Percentiles rank a stretch among this genome's conserved stretches.
phyloP scores from a whole-genome alignment of 37 sponge, comb jelly and placozoan genomes.

The Mnemiopsis leidyi region DNA sequence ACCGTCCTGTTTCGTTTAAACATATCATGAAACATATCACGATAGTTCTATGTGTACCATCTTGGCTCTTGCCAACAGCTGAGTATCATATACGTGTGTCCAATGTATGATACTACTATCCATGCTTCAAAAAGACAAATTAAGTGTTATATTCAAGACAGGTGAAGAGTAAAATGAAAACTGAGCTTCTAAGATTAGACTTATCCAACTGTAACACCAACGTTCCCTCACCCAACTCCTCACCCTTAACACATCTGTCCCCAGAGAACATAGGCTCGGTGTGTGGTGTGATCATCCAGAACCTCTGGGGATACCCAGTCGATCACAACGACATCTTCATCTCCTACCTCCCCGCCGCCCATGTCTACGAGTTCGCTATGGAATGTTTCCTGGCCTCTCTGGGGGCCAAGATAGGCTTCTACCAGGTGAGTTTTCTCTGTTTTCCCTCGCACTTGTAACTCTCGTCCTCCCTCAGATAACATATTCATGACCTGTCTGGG shows the following conservation, averaged over 20 bases:
- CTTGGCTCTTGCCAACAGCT: too few relatives aligned
- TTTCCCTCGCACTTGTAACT: background rate
- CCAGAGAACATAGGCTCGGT: constrained; percentile 8
- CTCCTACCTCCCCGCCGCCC: constrained; percentile 95
- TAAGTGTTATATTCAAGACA: too few relatives aligned
- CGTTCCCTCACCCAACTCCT: too few relatives aligned
- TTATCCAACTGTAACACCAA: too few relatives aligned
- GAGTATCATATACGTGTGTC: too few relatives aligned
- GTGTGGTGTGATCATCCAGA: background rate
- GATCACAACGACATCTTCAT: constrained; percentile 76
- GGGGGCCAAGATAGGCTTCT: constrained; percentile 82
- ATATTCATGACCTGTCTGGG: background rate
- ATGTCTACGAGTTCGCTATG: constrained; percentile 69
- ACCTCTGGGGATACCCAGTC: constrained; percentile 29
- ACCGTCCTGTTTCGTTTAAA: too few relatives aligned
- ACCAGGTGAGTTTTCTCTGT: background rate
- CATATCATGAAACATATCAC: too few relatives aligned
- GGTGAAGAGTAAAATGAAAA: too few relatives aligned
- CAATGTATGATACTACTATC: too few relatives aligned
- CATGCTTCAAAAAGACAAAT: too few relatives aligned
- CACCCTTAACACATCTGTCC: background rate
- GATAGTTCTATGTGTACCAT: too few relatives aligned
- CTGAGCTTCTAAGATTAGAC: too few relatives aligned
- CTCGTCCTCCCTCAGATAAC: constrained; percentile 19
- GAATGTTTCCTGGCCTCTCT: constrained; percentile 67